Base-by-base conservation (phyloP, 2,797 vertebrate species). In the Oreochromis mossambicus region DNA sequence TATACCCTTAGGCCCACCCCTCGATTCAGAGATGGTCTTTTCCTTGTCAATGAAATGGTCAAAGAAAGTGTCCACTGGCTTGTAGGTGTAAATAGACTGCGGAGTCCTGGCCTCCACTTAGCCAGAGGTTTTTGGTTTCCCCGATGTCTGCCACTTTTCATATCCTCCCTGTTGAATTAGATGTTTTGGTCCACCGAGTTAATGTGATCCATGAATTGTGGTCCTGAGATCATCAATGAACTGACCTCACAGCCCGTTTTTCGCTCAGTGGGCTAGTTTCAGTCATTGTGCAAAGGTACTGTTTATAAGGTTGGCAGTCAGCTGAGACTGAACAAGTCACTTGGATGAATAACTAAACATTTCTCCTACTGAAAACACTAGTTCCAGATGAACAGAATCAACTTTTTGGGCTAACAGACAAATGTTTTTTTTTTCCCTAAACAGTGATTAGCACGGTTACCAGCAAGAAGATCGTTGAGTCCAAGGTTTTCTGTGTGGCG, bases 181-280 rank as follows among this genome's bases (percentile, higher is more conserved):
- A 29, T 0, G 55, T 56, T 56, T 56, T 5, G 55, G 55, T 29
- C 55, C 7, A 4, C 54, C 2, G 54, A 29, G 54, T 55, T 29
- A 15, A 15, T 29, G 54, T 2, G 26, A 56, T 32, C 55, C 14
- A 56, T 32, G 8, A 55, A 56, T 17, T 1, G 14, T 56, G 55
- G 55, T 32, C 14, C 55, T 56, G 54, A 56, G 26, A 56, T 56
- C 55, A 32, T 32, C 8, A 32, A 58, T 2, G 55, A 58, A 34
- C 29, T 4, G 8, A 58, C 8, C 54, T 34, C 0, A 34, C 29
- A 58, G 3, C 3, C 56, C 0, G 2, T 58, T 58, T 10, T 32
- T 58, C 0, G 0, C 55, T 54, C 51, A 4, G 6, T 32, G 26
- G 55, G 55, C 17, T 6, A 58, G 9, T 10, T 58, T 34, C 56